These are phyloP conservation scores for Scaeva pyrastri DNA, from an alignment of 2,888 invertebrate genomes.

Conservation along the genomic window DNA sequence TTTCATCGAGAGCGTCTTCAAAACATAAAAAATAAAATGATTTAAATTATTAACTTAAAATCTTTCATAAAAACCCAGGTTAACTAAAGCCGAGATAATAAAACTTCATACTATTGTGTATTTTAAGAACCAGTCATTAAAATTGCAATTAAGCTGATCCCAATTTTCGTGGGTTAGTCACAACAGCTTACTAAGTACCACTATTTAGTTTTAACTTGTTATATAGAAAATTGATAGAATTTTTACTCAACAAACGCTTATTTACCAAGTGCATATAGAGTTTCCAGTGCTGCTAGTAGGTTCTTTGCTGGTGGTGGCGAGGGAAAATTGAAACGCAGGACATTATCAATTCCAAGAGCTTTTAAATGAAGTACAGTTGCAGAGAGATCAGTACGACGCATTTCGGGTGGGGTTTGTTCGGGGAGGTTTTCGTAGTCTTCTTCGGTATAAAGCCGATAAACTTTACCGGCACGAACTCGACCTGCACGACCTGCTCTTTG, in stretches of 20 bases:
- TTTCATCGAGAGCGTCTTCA: conserved; percentile 88
- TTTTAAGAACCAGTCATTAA: no score
- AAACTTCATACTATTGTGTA: no score
- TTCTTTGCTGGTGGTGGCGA: conserved; percentile 96
- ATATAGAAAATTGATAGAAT: no score
- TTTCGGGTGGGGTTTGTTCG: conserved; percentile 93
- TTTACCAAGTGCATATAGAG: conserved; percentile 91
- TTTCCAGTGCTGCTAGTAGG: conserved; percentile 92
- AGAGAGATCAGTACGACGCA: conserved; percentile 94
- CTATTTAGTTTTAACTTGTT: no score
- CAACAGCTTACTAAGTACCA: no score
- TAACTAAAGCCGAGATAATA: no score
- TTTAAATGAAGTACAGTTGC: conserved; percentile 94
- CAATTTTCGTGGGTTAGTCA: no score
- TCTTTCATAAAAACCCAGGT: background rate
- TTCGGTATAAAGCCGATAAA: conserved; percentile 93
- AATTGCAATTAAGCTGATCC: no score
- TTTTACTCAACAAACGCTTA: background rate
- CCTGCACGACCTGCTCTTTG: conserved; percentile 98
- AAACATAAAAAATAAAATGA: conserved; percentile 2
- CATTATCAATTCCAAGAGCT: conserved; percentile 96
- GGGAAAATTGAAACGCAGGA: conserved; percentile 95
- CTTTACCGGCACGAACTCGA: conserved; percentile 92
- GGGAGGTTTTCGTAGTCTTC: conserved; percentile 89
- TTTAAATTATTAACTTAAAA: background rate